Conservation (phyloP, 2,113 vertebrate species). For the Datnioides undecimradiatus region DNA sequence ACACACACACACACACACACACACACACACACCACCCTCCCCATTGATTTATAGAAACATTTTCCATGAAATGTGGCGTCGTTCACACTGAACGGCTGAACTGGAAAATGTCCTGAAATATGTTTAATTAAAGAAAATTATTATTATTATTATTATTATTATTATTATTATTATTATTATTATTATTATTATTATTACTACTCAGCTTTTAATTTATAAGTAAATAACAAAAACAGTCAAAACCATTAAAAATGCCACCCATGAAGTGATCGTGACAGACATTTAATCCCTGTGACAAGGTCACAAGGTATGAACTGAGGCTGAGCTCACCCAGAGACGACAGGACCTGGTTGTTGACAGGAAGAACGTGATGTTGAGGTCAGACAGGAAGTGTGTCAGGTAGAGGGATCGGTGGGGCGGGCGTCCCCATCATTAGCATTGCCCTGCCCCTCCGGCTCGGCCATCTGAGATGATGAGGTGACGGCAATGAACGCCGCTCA, state of each 20-base stretch:
- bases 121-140: neutral
- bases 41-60: neutral
- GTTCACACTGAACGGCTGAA: no score
- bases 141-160: no score
- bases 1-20: slow-evolving; percentile 3
- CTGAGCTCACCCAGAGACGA: slow-evolving; percentile 29
- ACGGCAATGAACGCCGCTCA: slow-evolving; percentile 62
- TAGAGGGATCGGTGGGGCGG: slow-evolving; percentile 73
- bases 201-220: no score
- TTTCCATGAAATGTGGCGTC: neutral
- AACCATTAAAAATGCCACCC: neutral
- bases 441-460: slow-evolving; percentile 64
- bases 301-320: neutral
- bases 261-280: neutral
- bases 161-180: no score
- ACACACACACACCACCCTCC: slow-evolving; percentile 17
- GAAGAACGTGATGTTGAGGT: slow-evolving; percentile 83
- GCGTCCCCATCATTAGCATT: slow-evolving; percentile 77
- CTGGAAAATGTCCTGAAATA: no score
- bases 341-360: slow-evolving; percentile 80
- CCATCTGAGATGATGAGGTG: slow-evolving; percentile 83
- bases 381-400: slow-evolving; percentile 82
- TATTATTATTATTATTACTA: no score
- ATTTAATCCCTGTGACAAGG: neutral
- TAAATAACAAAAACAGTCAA: neutral